Base-by-base conservation (phyloP, 2,797 vertebrate species). In the Characodon lateralis region DNA sequence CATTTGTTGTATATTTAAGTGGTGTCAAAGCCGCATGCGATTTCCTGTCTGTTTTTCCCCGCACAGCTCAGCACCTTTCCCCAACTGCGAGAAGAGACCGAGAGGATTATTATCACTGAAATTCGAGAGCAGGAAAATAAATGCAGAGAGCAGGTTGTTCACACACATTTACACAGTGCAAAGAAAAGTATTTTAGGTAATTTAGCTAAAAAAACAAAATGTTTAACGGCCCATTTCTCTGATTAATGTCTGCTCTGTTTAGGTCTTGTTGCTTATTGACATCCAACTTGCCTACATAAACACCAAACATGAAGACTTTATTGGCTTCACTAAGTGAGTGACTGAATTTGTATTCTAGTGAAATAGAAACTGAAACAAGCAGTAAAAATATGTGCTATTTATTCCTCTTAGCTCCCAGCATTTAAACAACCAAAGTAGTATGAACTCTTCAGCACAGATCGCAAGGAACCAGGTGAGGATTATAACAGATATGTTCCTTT, bases 261-360 rank as follows among this genome's bases (percentile, higher is more conserved):
- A 98, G 98, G 96, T 98, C 70, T 90, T 97, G 80, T 87, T 98
- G 41, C 89, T 97, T 83, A 97, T 98, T 87, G 97, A 98, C 84
- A 96, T 98, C 80, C 98, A 99, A 85, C 95, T 98, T 18, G 96
- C 98, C 79, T 99, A 99, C 85, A 98, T 99, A 85, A 99, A 99
- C 82, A 98, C 97, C 77, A 99, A 98, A 90, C 97, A 99, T 0
- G 97, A 98, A 90, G 98, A 99, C 88, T 99, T 99, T 90, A 97
- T 98, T 78, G 97, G 97, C 80, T 98, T 99, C 2, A 94, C 96
- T 77, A 97, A 96, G 98, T 99, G 93, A 90, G 98, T 96, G 59
- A 58, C 24, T 28, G 24, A 9, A 1, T 66, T 20, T 5, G 8
- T 63, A 78, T 74, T 72, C 50, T 66, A 48, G 39, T 9, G 0